Base-by-base conservation (phyloP, 2,797 vertebrate genomes). In the Melanotaenia nigrans region DNA sequence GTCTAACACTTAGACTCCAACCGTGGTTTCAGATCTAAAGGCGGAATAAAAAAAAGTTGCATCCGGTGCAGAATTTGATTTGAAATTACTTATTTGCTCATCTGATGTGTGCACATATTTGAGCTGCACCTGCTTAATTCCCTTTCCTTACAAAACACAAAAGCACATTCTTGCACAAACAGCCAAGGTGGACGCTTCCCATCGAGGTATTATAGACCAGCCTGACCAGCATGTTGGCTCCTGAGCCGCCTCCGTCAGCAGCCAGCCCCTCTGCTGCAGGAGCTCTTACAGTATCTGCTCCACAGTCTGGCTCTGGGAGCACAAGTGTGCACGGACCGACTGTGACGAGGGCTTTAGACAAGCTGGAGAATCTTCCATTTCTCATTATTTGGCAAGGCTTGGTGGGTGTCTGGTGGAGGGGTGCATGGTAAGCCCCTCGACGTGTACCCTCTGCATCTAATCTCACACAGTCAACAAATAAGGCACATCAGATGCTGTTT, bases 401-500 rank as follows among this genome's bases (percentile, higher is more conserved):
- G 79, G 42, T 38, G 81, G 75, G 72, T 82, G 87, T 88, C 82
- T 83, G 80, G 73, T 71, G 81, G 85, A 58, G 75, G 77, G 72
- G 73, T 85, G 85, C 88, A 69, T 76, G 80, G 61, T 94, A 93
- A 94, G 92, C 92, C 90, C 82, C 65, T 89, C 83, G 82, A 91
- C 89, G 90, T 89, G 85, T 85, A 90, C 92, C 93, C 92, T 93
- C 92, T 90, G 91, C 88, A 88, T 73, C 90, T 94, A 92, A 94
- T 94, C 94, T 92, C 86, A 68, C 90, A 91, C 90, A 89, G 93
- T 93, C 92, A 95, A 95, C 93, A 94, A 94, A 93, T 93, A 94
- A 94, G 94, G 92, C 93, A 76, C 90, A 91, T 95, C 93, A 95
- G 93, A 95, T 95, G 94, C 93, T 93, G 92, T 94, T 92, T 94